Conservation (phyloP, 2,797 vertebrate species). For the Enteromius viviparus region DNA sequence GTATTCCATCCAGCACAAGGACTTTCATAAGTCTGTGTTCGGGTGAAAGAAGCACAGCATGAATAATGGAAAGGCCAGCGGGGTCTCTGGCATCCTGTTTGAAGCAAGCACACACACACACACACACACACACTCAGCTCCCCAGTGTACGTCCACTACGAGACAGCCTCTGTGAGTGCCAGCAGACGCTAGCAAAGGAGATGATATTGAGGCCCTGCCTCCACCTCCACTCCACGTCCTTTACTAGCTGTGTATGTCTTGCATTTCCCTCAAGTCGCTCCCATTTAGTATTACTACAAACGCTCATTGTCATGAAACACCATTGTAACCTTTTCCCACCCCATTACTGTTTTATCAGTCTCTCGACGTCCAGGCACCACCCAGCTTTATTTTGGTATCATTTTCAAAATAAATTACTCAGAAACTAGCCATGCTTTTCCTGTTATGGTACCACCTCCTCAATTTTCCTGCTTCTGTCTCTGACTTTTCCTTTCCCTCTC, state of each 20-base stretch:
- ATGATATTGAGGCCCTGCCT: constrained; percentile 38
- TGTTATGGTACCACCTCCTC: constrained; percentile 75
- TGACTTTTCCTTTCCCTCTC: constrained; percentile 64
- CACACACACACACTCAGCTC: constrained; percentile 35
- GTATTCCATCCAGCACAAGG: constrained; percentile 29
- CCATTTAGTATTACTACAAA: constrained; percentile 64
- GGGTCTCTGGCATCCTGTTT: constrained; percentile 69
- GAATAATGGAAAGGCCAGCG: constrained; percentile 75
- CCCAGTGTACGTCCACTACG: constrained; percentile 34
- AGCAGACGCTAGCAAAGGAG: constrained; percentile 38
- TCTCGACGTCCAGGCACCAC: constrained; percentile 70
- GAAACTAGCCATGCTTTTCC: constrained; percentile 80
- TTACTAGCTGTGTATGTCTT: constrained; percentile 49
- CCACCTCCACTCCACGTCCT: not conserved
- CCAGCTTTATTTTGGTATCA: constrained; percentile 70
- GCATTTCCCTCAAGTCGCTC: constrained; percentile 66
- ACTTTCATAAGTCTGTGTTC: constrained; percentile 71
- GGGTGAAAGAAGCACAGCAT: constrained; percentile 64
- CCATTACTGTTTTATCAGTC: constrained; percentile 75
- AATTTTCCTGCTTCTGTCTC: constrained; percentile 69
- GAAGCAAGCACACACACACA: constrained; percentile 45
- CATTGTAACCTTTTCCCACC: constrained; percentile 72
- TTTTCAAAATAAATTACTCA: constrained; percentile 72
- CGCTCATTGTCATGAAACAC: constrained; percentile 57
- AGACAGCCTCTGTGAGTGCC: constrained; percentile 48